These are phyloP conservation scores for Falcunculus frontatus DNA, from an alignment of 2,113 vertebrate species.

Conservation along the genomic window DNA sequence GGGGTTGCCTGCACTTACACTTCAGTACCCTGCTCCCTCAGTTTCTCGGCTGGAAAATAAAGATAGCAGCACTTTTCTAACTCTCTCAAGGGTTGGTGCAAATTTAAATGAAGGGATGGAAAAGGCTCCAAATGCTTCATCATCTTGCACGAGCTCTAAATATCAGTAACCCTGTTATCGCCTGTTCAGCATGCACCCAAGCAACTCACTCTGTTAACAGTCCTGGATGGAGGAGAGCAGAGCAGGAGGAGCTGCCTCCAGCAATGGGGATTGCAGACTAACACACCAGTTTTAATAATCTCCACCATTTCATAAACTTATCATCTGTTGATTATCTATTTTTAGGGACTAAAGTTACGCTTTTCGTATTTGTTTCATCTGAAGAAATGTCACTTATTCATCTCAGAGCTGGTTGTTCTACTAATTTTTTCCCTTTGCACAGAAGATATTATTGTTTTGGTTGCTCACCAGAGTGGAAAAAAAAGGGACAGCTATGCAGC, in stretches of 20 bases:
- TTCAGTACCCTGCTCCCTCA: neutral
- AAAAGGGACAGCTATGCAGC: neutral
- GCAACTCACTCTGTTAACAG: neutral
- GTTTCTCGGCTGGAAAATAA: neutral
- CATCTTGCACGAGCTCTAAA: neutral
- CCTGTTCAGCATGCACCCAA: neutral
- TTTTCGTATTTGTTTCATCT: neutral
- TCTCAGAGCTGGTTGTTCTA: neutral
- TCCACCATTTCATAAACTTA: neutral
- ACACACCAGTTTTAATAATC: neutral
- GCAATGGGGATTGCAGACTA: neutral
- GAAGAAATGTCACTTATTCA: neutral
- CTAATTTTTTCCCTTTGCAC: neutral
- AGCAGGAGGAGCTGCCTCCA: neutral
- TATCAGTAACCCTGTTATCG: rapidly evolving
- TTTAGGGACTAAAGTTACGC: neutral
- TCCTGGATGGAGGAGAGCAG: neutral
- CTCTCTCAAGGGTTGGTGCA: neutral
- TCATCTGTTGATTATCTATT: neutral
- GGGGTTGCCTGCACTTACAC: neutral
- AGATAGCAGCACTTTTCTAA: neutral
- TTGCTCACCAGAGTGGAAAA: neutral
- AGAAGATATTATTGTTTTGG: neutral
- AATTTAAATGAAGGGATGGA: neutral
- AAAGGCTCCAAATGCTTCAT: neutral